Conservation (phyloP, 2,888 invertebrate genomes). For the Conistra vaccinii region DNA sequence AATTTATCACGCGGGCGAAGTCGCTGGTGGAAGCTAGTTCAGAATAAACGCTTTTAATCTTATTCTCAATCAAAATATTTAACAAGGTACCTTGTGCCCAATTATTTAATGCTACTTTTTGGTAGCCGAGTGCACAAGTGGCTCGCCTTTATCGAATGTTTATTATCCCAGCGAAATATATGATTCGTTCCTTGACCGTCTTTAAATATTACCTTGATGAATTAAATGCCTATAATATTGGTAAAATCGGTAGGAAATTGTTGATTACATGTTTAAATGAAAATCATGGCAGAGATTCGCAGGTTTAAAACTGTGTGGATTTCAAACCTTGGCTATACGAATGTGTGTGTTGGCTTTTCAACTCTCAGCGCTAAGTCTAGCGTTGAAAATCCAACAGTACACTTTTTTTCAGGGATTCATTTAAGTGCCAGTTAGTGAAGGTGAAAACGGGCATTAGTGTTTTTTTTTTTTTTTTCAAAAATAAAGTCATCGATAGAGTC, state of each 20-base stretch:
- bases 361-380: too few species aligned
- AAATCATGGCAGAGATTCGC: neutral
- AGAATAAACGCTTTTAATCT: too few species aligned
- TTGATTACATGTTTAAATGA: slow-evolving; percentile 6
- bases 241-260: neutral
- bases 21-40: too few species aligned
- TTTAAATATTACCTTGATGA: slow-evolving; percentile 40
- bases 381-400: too few species aligned
- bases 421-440: too few species aligned
- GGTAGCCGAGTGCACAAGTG: slow-evolving; percentile 26
- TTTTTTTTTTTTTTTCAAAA: too few species aligned
- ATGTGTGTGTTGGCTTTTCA: neutral
- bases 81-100: slow-evolving; percentile 44
- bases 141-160: slow-evolving; percentile 51
- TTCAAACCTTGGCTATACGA: neutral
- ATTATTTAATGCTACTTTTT: slow-evolving; percentile 31
- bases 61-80: slow-evolving; percentile 5
- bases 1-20: too few species aligned
- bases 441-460: too few species aligned
- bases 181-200: slow-evolving; percentile 57
- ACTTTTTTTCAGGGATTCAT: too few species aligned
- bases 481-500: too few species aligned
- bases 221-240: slow-evolving; percentile 12
- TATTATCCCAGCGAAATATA: slow-evolving; percentile 52
- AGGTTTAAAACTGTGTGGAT: neutral